Percentiles rank a stretch among this genome's conserved stretches.
Evolutionary conservation across 2,888 invertebrate species (phyloP).

Genomic region (Platycheirus albimanus): DNA sequence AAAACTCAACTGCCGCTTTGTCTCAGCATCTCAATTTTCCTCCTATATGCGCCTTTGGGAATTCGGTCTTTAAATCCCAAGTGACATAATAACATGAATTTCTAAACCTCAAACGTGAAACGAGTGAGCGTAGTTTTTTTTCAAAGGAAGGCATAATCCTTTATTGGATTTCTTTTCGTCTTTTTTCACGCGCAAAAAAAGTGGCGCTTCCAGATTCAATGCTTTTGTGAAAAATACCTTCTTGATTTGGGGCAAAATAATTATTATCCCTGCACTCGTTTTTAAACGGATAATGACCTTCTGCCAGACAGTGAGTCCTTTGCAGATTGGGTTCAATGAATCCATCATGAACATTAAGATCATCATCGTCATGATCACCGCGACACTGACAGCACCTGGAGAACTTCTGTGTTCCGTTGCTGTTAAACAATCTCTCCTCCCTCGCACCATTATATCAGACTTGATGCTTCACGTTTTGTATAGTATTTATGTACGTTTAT

Average conservation of each 20-base stretch:
- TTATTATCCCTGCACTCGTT: constrained; percentile 42
- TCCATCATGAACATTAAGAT: constrained; percentile 43
- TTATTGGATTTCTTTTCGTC: constrained; percentile 1
- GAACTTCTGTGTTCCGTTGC: constrained; percentile 11
- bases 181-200: neutral
- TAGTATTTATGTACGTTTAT: neutral
- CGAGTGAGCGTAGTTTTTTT: no score
- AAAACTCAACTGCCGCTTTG: no score
- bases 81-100: no score
- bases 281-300: constrained; percentile 64
- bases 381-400: constrained; percentile 27
- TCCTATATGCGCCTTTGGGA: no score
- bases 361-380: constrained; percentile 26
- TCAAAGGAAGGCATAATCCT: neutral
- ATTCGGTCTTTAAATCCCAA: no score
- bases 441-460: constrained; percentile 19
- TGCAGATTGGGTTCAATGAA: constrained; percentile 63
- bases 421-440: constrained; percentile 14
- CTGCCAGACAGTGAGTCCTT: constrained; percentile 48
- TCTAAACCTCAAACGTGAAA: no score
- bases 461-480: constrained; percentile 17
- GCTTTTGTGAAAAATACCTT: neutral
- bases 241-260: constrained; percentile 41
- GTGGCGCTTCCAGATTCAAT: neutral
- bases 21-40: no score